Percentiles rank a stretch among this genome's conserved stretches.
Conservation (phyloP, 1,140 invertebrate genomes). For the Steinernema khuongi region DNA sequence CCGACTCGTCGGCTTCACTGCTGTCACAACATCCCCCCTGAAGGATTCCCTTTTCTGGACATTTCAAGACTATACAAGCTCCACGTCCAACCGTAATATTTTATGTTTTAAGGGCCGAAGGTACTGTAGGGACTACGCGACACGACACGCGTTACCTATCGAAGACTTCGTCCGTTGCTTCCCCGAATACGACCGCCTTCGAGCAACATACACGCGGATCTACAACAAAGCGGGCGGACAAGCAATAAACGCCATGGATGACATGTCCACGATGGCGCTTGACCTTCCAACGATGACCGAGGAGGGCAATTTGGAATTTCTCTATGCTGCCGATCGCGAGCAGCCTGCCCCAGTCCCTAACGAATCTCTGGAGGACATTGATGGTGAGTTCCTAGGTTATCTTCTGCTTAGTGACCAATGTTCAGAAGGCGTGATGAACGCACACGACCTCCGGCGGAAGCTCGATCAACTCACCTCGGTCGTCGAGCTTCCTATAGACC, state of each 20-base stretch:
- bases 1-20: too few relatives aligned
- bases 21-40: too few relatives aligned
- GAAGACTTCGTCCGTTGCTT: not conserved
- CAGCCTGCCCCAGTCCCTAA: not conserved
- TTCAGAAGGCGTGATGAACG: not conserved
- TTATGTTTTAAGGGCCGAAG: not conserved
- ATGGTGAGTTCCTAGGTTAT: not conserved
- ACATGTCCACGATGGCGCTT: not conserved
- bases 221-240: not conserved
- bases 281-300: not conserved
- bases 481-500: not conserved
- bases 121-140: not conserved
- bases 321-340: not conserved
- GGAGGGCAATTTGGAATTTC: not conserved
- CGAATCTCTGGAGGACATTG: not conserved
- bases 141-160: not conserved
- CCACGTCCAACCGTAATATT: too few relatives aligned
- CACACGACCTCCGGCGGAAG: not conserved
- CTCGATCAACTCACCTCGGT: not conserved
- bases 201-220: not conserved
- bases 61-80: too few relatives aligned
- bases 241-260: not conserved
- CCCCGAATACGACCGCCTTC: not conserved
- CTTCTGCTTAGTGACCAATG: not conserved
- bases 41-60: not conserved